phyloP scores from a whole-genome alignment of 2,113 vertebrate genomes.

The Prunella himalayana region DNA sequence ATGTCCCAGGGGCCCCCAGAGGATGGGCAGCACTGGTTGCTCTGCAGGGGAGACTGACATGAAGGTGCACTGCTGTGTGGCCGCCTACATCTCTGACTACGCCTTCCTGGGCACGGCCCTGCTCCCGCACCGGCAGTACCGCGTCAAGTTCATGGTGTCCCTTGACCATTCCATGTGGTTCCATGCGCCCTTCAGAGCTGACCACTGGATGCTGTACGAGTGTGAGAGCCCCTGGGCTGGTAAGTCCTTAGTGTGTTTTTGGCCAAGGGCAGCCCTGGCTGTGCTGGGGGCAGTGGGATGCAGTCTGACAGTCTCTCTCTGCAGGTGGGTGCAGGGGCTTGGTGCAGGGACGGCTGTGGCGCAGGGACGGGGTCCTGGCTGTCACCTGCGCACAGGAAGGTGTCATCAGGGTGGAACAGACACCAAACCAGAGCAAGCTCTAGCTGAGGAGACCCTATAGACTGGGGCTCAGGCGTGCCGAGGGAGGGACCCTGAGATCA shows the following conservation, averaged over 20 bases:
- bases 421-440: conserved; percentile 74
- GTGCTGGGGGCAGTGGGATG: fast-evolving
- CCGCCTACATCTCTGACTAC: conserved; percentile 91
- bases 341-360: conserved; percentile 89
- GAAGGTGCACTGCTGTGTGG: conserved; percentile 94
- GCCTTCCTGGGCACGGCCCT: conserved; percentile 83
- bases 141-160: conserved; percentile 77
- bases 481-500: background rate
- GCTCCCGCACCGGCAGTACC: conserved; percentile 75
- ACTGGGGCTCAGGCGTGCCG: fast-evolving
- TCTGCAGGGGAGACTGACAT: conserved; percentile 81
- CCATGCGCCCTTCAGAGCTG: conserved; percentile 86
- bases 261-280: background rate
- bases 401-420: conserved; percentile 77
- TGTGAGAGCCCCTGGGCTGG: conserved; percentile 95
- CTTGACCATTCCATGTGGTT: conserved; percentile 98
- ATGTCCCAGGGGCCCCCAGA: fast-evolving
- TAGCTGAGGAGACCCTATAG: conserved; percentile 7
- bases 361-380: conserved; percentile 87
- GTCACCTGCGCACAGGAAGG: conserved; percentile 90
- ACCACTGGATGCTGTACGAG: conserved; percentile 96
- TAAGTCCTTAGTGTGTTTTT: conserved; percentile 12
- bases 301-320: background rate
- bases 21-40: background rate
- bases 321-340: conserved; percentile 85